These are phyloP conservation scores for Sialia sialis DNA, from an alignment of 2,113 vertebrate species.

Conservation along the genomic window DNA sequence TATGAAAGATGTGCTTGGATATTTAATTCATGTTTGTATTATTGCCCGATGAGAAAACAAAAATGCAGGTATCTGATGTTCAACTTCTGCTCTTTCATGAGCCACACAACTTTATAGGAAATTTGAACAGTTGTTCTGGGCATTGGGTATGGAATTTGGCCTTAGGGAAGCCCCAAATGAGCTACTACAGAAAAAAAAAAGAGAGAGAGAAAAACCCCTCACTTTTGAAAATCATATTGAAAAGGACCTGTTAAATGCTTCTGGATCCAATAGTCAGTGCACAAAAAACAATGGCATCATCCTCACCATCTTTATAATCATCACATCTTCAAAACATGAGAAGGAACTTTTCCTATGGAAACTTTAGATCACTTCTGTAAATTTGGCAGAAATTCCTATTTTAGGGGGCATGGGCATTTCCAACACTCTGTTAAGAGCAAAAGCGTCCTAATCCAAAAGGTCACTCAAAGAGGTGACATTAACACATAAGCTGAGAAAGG, in stretches of 20 bases:
- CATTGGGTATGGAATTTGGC: background rate
- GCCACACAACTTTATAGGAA: background rate
- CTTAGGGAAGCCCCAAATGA: background rate
- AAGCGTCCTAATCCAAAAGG: background rate
- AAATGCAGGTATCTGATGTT: background rate
- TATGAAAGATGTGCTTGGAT: background rate
- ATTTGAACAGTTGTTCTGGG: background rate
- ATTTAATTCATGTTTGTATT: background rate
- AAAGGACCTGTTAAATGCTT: background rate
- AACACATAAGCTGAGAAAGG: background rate
- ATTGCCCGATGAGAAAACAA: background rate
- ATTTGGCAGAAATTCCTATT: background rate
- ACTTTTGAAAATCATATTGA: background rate
- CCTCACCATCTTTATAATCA: background rate
- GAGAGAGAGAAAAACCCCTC: fast-evolving
- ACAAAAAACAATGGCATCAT: background rate
- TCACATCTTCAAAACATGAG: background rate
- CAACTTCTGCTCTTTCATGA: background rate
- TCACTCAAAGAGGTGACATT: background rate
- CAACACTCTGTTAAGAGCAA: background rate
- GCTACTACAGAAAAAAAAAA: background rate
- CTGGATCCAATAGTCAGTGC: background rate
- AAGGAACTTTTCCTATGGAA: background rate
- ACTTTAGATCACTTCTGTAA: background rate
- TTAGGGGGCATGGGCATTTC: background rate